These are phyloP conservation scores for Hypothenemus hampei DNA, from an alignment of 1,140 invertebrate genomes.

Conservation along the genomic window DNA sequence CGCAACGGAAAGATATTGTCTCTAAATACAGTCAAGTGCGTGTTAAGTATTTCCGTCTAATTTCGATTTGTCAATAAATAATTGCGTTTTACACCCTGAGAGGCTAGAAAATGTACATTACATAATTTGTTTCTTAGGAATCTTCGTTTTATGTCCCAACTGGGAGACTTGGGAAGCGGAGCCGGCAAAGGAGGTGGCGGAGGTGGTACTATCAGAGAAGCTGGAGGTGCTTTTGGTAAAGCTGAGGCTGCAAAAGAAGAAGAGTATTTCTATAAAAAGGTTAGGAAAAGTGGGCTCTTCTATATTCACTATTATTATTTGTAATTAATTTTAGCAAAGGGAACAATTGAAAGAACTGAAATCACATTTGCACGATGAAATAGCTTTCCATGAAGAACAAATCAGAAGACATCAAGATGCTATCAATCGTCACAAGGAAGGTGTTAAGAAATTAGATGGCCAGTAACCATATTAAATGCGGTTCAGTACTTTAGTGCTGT, in stretches of 20 bases:
- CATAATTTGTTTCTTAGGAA: conserved; percentile 37
- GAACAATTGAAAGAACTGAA: conserved; percentile 72
- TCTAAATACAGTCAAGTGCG: conserved; percentile 4
- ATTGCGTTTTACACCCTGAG: background rate
- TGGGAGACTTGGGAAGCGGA: conserved; percentile 68
- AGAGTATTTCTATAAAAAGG: conserved; percentile 90
- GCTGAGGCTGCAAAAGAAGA: conserved; percentile 88
- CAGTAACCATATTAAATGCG: conserved; percentile 27
- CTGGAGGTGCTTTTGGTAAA: conserved; percentile 87
- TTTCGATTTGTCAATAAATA: background rate
- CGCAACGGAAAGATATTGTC: conserved; percentile 5
- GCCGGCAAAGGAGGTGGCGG: conserved; percentile 75
- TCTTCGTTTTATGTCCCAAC: conserved; percentile 43
- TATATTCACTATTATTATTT: background rate
- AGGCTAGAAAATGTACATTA: conserved; percentile 14
- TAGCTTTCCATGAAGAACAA: conserved; percentile 80
- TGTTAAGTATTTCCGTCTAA: background rate
- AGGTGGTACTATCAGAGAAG: conserved; percentile 77
- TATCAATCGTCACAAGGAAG: conserved; percentile 70
- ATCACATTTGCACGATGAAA: conserved; percentile 70
- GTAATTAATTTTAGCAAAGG: conserved; percentile 62
- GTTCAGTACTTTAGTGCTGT: background rate
- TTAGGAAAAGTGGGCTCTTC: conserved; percentile 47
- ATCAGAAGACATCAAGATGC: conserved; percentile 85
- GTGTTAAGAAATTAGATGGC: conserved; percentile 50